A percentile compares a stretch with the other conserved stretches of the same genome.
These are phyloP conservation scores for Drusus annulatus DNA, from an alignment of 1,140 invertebrate species.

Conservation along the genomic window DNA sequence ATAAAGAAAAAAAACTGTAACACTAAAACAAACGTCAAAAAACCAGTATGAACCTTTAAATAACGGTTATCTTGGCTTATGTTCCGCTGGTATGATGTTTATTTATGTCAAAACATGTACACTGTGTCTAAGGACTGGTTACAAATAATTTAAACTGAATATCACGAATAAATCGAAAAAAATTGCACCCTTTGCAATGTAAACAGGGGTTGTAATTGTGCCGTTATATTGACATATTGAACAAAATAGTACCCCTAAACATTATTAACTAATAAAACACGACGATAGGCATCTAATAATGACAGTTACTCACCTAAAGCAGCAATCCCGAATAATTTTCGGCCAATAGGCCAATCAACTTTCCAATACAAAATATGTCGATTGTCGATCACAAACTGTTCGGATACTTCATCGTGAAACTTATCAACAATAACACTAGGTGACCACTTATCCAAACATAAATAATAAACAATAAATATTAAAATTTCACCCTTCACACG, in stretches of 20 bases:
- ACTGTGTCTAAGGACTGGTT: slow-evolving; percentile 1
- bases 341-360: slow-evolving; percentile 53
- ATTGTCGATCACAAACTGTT: slow-evolving; percentile 37
- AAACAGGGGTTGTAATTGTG: slow-evolving; percentile 26
- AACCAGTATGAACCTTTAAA: slow-evolving; percentile 15
- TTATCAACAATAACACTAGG: slow-evolving; percentile 15
- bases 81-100: slow-evolving; percentile 36
- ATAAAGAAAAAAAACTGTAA: slow-evolving; percentile 7
- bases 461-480: slow-evolving; percentile 35
- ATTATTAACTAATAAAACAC: not conserved
- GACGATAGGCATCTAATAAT: slow-evolving; percentile 16
- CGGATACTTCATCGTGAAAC: slow-evolving; percentile 16
- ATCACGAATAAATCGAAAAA: slow-evolving; percentile 37
- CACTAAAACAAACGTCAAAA: slow-evolving; percentile 37
- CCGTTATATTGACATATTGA: not conserved
- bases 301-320: slow-evolving; percentile 43
- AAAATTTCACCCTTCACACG: slow-evolving; percentile 24
- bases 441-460: slow-evolving; percentile 14
- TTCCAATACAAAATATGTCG: slow-evolving; percentile 44
- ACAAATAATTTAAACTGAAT: slow-evolving; percentile 5
- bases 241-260: not conserved
- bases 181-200: slow-evolving; percentile 37
- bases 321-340: slow-evolving; percentile 45
- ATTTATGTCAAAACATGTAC: slow-evolving; percentile 31
- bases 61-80: slow-evolving; percentile 18